Conservation (phyloP, 1,140 invertebrate genomes). For the Dysdera silvatica region DNA sequence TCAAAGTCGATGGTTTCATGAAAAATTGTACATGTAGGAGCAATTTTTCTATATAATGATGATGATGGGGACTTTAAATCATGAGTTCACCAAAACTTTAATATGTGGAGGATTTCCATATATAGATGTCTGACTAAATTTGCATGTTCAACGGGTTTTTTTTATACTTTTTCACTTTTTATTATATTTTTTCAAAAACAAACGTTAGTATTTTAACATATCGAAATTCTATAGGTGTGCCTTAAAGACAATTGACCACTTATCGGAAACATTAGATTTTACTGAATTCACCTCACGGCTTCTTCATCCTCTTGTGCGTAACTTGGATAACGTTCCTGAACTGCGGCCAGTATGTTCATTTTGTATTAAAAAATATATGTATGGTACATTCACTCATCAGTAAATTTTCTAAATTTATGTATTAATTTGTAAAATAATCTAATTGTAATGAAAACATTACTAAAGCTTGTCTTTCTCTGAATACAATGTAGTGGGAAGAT, state of each 20-base stretch:
- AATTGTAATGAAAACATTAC: neutral
- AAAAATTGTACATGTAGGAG: no score
- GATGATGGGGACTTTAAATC: no score
- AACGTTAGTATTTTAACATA: no score
- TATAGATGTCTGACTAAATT: no score
- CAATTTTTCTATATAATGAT: no score
- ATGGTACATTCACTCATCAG: neutral
- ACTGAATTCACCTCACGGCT: slow-evolving; percentile 86
- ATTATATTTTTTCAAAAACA: no score
- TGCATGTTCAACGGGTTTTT: no score
- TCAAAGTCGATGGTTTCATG: no score
- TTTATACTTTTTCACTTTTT: no score
- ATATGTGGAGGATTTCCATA: no score
- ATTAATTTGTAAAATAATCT: neutral
- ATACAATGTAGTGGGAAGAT: neutral
- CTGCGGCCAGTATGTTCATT: slow-evolving; percentile 14
- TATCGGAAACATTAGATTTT: slow-evolving; percentile 85
- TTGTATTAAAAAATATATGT: neutral
- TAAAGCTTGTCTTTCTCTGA: neutral
- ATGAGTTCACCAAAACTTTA: no score
- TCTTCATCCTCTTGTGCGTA: slow-evolving; percentile 77
- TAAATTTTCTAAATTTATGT: neutral
- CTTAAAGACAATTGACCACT: slow-evolving; percentile 81
- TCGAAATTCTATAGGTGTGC: no score
- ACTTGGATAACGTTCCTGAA: slow-evolving; percentile 61